Conservation (phyloP, 2,797 vertebrate genomes). For the Chelon auratus region DNA sequence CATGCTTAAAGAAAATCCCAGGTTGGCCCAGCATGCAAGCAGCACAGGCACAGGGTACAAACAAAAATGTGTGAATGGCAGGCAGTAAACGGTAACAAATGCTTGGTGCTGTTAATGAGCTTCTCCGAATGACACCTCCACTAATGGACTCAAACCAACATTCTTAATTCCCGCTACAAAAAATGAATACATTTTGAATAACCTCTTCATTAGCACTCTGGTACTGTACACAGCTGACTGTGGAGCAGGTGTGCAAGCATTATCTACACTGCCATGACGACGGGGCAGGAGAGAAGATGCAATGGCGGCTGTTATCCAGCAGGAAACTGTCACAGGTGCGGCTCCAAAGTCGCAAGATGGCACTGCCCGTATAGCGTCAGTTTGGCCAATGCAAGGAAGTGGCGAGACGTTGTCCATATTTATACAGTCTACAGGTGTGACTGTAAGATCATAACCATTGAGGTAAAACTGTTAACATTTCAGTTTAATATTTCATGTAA, state of each 20-base stretch:
- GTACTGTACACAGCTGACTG: constrained; percentile 11
- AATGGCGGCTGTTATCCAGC: constrained; percentile 1
- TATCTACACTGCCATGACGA: background rate
- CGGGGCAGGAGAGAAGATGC: background rate
- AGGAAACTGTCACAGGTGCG: background rate
- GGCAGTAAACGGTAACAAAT: constrained; percentile 57
- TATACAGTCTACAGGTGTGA: too few relatives aligned
- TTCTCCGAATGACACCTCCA: background rate
- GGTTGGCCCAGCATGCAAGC: background rate
- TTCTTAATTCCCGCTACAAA: background rate
- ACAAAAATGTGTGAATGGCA: constrained; percentile 21
- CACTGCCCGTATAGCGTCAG: too few relatives aligned
- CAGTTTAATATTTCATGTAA: constrained; percentile 20
- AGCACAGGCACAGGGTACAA: background rate
- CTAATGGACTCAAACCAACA: background rate
- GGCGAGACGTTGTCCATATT: too few relatives aligned
- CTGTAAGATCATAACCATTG: too few relatives aligned
- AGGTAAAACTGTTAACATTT: background rate
- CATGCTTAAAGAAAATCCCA: background rate
- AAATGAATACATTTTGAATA: background rate
- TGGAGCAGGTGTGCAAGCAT: constrained; percentile 15
- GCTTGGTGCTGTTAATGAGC: constrained; percentile 48
- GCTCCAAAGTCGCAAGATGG: too few relatives aligned
- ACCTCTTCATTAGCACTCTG: background rate
- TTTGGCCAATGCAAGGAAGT: too few relatives aligned